A percentile compares a stretch with the other conserved stretches of the same genome.
Conservation (phyloP, 1,140 invertebrate species). For the Oedothorax gibbosus region DNA sequence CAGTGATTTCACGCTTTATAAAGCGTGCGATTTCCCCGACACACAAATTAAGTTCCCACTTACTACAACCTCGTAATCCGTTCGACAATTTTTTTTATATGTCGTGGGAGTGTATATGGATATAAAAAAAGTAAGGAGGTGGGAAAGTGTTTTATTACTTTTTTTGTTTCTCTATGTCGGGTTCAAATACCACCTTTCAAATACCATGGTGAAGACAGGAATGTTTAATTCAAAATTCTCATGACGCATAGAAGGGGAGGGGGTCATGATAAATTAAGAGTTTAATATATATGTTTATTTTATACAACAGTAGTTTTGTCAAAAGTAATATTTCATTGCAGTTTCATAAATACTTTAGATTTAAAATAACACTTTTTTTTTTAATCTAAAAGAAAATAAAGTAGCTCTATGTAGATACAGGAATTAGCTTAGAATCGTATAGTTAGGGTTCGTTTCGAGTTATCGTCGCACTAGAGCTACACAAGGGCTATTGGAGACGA, state of each 20-base stretch:
- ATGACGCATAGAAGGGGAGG: constrained; percentile 1
- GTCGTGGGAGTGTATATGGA: background rate
- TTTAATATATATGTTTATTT: too few species aligned
- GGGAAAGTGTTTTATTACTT: background rate
- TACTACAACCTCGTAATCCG: constrained; percentile 11
- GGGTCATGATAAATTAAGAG: too few species aligned
- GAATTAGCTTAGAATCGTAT: too few species aligned
- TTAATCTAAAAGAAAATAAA: too few species aligned
- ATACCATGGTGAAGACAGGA: constrained; percentile 7
- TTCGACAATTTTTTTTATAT: background rate
- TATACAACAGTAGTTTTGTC: too few species aligned
- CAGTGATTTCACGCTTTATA: constrained; percentile 32
- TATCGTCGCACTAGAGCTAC: too few species aligned
- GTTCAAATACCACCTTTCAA: constrained; percentile 14
- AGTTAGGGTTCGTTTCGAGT: too few species aligned
- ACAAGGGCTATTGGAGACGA: too few species aligned
- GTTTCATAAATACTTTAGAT: too few species aligned
- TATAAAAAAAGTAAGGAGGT: background rate
- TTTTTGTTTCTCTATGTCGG: background rate
- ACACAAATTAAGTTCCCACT: constrained; percentile 35
- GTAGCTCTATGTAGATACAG: too few species aligned
- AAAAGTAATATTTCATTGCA: too few species aligned
- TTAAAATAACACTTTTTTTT: too few species aligned
- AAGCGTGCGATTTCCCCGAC: constrained; percentile 28
- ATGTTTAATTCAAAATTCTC: constrained; percentile 2